Percentiles rank a stretch among this genome's conserved stretches.
These are phyloP conservation scores for Hemicrepidius hirtus DNA, from an alignment of 2,888 invertebrate species.

Conservation along the genomic window DNA sequence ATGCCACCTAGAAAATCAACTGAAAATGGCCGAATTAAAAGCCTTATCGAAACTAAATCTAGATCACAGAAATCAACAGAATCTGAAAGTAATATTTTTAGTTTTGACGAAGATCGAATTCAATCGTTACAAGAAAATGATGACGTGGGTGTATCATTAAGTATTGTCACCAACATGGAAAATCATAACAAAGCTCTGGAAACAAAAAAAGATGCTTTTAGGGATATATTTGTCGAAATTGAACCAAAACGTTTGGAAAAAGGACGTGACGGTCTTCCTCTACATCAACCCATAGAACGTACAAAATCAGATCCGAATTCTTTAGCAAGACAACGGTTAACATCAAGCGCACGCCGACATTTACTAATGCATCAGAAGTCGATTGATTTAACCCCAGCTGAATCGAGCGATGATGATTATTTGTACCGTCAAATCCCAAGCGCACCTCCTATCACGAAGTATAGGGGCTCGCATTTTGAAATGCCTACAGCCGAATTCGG, in stretches of 20 bases:
- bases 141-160: constrained; percentile 64
- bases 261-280: constrained; percentile 63
- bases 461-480: constrained; percentile 71
- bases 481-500: constrained; percentile 74
- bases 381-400: constrained; percentile 88
- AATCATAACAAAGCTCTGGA: constrained; percentile 53
- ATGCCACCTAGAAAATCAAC: constrained; percentile 40
- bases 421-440: constrained; percentile 84
- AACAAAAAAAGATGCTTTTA: constrained; percentile 65
- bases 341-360: constrained; percentile 84
- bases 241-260: constrained; percentile 78
- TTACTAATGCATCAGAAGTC: constrained; percentile 90
- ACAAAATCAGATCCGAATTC: constrained; percentile 92
- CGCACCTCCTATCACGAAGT: constrained; percentile 83
- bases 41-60: constrained; percentile 63
- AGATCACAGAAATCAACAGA: constrained; percentile 78
- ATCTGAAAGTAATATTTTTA: constrained; percentile 83
- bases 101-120: constrained; percentile 85
- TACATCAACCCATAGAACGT: constrained; percentile 86
- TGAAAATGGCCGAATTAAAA: constrained; percentile 42
- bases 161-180: constrained; percentile 68
- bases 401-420: constrained; percentile 89
- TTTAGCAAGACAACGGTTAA: constrained; percentile 82
- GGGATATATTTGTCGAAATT: constrained; percentile 76
- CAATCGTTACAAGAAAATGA: constrained; percentile 79